phyloP scores from a whole-genome alignment of 2,113 vertebrate species.

The Salvelinus sp. region DNA sequence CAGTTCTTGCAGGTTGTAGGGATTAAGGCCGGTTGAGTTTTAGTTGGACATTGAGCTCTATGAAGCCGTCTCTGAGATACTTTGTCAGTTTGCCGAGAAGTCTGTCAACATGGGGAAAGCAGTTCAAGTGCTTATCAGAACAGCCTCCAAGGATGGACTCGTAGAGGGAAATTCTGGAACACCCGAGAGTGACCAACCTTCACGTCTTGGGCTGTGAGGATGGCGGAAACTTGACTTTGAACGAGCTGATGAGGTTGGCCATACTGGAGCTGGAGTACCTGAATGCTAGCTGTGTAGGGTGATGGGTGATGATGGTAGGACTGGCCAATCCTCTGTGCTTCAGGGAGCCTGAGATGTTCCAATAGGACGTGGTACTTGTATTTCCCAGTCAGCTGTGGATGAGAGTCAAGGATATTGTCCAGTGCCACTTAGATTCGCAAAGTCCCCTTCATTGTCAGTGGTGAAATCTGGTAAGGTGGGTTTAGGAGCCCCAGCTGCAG shows the following conservation, averaged over 20 bases:
- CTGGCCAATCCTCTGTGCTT: conserved; percentile 9
- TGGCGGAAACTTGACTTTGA: conserved; percentile 27
- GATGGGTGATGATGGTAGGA: conserved; percentile 2
- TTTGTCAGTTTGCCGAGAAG: conserved; percentile 6
- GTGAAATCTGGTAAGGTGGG: neutral
- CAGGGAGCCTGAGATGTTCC: neutral
- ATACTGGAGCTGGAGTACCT: conserved; percentile 31
- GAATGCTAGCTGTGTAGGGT: conserved; percentile 22
- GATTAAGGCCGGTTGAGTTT: neutral
- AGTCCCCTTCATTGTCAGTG: conserved; percentile 9
- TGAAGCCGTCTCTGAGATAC: neutral
- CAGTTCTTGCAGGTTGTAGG: neutral
- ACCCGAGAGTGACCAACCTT: neutral
- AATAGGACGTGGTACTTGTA: conserved; percentile 12
- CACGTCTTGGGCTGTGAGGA: neutral
- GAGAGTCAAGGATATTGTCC: conserved; percentile 7
- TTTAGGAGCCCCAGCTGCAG: neutral
- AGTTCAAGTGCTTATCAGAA: neutral
- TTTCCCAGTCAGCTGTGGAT: conserved; percentile 8
- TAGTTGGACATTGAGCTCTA: neutral
- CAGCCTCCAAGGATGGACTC: neutral
- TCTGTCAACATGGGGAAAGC: neutral
- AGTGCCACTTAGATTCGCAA: conserved; percentile 10
- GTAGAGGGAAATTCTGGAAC: conserved; percentile 1
- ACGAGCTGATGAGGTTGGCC: conserved; percentile 41